Percentiles rank a stretch among this genome's conserved stretches.
phyloP scores from a whole-genome alignment of 2,888 invertebrate genomes.

The Drosophila atroscutellata region DNA sequence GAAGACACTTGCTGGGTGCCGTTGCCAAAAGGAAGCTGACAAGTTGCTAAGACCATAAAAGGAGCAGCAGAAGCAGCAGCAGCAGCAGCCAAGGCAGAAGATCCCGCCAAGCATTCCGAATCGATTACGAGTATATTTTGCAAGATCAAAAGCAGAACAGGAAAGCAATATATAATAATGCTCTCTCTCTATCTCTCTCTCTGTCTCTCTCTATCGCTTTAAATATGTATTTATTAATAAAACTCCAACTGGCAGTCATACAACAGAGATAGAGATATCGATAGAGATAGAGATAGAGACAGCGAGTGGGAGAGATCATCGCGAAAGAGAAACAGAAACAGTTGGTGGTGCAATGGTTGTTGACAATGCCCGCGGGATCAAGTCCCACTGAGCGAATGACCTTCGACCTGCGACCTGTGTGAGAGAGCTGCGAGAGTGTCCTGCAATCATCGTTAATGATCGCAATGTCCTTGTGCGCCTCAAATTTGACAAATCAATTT shows the following conservation, averaged over 20 bases:
- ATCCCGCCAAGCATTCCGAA: slow-evolving; percentile 82
- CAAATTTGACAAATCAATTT: slow-evolving; percentile 77
- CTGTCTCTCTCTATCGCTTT: not conserved
- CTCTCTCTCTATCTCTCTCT: not conserved
- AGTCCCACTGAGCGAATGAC: slow-evolving; percentile 74
- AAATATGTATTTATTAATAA: slow-evolving; percentile 70
- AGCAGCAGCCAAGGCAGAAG: slow-evolving; percentile 35
- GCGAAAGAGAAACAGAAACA: slow-evolving; percentile 57
- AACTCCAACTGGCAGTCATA: slow-evolving; percentile 63
- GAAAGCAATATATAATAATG: not conserved
- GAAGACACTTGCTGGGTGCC: slow-evolving; percentile 74
- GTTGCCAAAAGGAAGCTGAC: slow-evolving; percentile 83
- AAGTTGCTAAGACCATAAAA: slow-evolving; percentile 64
- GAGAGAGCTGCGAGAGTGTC: slow-evolving; percentile 28
- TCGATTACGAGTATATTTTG: slow-evolving; percentile 78
- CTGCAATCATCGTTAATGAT: slow-evolving; percentile 81
- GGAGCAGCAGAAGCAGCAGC: slow-evolving; percentile 15
- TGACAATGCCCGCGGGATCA: slow-evolving; percentile 61
- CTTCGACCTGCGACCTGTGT: slow-evolving; percentile 56
- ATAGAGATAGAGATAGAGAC: slow-evolving; percentile 6
- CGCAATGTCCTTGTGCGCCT: slow-evolving; percentile 75
- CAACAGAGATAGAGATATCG: not conserved
- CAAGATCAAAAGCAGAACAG: slow-evolving; percentile 67
- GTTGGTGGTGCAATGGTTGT: slow-evolving; percentile 80
- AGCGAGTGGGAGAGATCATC: slow-evolving; percentile 14